phyloP scores from a whole-genome alignment of 1,140 invertebrate genomes.

The Dreissena rostriformis region DNA sequence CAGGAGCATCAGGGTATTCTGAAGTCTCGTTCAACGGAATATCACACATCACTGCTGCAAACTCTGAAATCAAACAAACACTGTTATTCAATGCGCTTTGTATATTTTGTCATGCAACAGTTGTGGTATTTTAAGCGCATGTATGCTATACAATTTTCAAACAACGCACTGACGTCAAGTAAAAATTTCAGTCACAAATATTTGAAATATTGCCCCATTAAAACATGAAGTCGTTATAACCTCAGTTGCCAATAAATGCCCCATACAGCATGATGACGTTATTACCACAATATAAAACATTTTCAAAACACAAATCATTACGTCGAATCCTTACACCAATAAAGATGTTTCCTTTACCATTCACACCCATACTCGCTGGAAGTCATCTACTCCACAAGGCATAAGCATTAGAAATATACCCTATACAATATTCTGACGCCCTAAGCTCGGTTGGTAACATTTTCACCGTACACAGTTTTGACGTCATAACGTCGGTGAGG shows the following conservation, averaged over 20 bases:
- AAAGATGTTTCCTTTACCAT: background rate
- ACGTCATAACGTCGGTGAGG: background rate
- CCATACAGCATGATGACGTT: background rate
- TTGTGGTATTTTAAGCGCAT: too few relatives aligned
- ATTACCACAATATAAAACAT: background rate
- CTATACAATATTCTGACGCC: background rate
- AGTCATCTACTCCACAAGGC: background rate
- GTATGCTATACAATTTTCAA: background rate
- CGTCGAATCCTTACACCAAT: background rate
- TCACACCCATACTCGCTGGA: background rate
- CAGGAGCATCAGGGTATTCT: too few relatives aligned
- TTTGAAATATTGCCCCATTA: background rate
- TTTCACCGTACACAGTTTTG: background rate
- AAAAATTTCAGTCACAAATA: too few relatives aligned
- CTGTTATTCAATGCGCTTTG: background rate
- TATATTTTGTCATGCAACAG: background rate
- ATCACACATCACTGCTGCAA: conserved; percentile 28
- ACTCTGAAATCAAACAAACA: conserved; percentile 24
- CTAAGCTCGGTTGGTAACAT: background rate
- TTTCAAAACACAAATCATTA: background rate
- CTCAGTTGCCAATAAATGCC: background rate
- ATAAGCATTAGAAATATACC: background rate
- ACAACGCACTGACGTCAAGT: background rate
- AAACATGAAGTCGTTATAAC: background rate
- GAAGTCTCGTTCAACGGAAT: background rate